Evolutionary conservation across 2,888 invertebrate genomes (phyloP), one percentile per base, ranked within the genome.

Genomic region (Drosophila melanosoma): DNA sequence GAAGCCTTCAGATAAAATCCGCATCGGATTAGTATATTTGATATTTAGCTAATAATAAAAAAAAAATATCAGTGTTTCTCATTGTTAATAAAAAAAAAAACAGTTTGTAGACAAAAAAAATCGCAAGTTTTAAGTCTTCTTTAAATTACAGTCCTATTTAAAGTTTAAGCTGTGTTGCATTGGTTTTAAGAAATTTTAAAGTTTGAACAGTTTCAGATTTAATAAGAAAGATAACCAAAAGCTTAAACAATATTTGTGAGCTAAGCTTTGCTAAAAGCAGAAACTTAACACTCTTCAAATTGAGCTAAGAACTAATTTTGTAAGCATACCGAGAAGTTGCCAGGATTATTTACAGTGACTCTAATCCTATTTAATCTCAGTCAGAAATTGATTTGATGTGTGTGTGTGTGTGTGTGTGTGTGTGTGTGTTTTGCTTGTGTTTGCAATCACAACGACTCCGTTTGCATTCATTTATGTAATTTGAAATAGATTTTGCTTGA

Each of bases 381-480:
- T 42, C 32, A 57, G 3, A 38, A 4, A 11, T 15, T 12, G n/a
- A 51, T 38, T 15, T 40, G 35, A 33, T 62, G 53, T 10, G 35
- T 17, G 32, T 7, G 26, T 26, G 26, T 3, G 32, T 7, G 26
- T 26, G 26, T 3, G 32, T 7, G 26, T 26, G 26, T n/a, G 20
- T 15, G 8, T 6, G 32, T 7, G 26, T 26, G 26, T 3, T 10
- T 3, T 10, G 17, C 32, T 48, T 45, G 11, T 23, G 11, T 11
- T 8, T 35, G 7, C 4, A 23, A 26, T 58, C 36, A 45, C 17
- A 40, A 17, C 26, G 7, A 29, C 4, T 5, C 36, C 17, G 38
- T 26, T 6, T 32, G 4, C 36, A 38, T 29, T 23, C 45, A 62
- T 48, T 62, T 62, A 10, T 42, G 45, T 36, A 52, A 67, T 73